Evolutionary conservation across 1,140 invertebrate genomes (phyloP).

Genomic region (Andrena cerasifolii): DNA sequence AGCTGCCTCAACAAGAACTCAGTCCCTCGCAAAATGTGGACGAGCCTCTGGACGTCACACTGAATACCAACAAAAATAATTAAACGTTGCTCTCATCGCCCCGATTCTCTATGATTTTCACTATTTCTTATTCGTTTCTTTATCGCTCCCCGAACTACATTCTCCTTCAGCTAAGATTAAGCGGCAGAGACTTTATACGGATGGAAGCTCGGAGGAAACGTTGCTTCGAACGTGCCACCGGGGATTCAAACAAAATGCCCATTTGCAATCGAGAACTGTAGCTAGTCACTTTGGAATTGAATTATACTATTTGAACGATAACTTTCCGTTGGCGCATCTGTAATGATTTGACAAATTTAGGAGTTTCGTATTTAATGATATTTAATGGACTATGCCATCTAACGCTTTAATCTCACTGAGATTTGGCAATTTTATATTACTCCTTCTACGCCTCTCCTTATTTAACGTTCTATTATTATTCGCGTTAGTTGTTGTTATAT

Average conservation of each 20-base stretch:
- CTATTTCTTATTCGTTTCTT: not conserved
- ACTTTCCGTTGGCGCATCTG: not conserved
- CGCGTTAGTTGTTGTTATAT: not conserved
- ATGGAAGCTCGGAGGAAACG: not conserved
- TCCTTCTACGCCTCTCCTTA: not conserved
- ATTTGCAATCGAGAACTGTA: not conserved
- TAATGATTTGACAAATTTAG: not conserved
- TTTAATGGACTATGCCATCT: not conserved
- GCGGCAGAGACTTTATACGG: not conserved
- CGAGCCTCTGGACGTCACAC: constrained; percentile 79
- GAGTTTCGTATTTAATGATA: not conserved
- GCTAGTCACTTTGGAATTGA: not conserved
- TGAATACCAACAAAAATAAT: constrained; percentile 75
- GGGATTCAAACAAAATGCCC: not conserved
- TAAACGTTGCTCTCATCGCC: constrained; percentile 39
- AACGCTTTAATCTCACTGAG: not conserved
- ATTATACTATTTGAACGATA: not conserved
- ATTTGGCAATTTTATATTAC: not conserved
- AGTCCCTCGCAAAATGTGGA: constrained; percentile 74
- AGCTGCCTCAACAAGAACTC: constrained; percentile 71
- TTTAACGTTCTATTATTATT: not conserved
- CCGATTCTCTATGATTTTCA: not conserved
- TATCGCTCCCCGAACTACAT: not conserved
- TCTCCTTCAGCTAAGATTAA: not conserved
- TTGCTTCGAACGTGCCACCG: not conserved